Base-by-base conservation (phyloP, 2,888 invertebrate species). In the Endotricha flammealis region DNA sequence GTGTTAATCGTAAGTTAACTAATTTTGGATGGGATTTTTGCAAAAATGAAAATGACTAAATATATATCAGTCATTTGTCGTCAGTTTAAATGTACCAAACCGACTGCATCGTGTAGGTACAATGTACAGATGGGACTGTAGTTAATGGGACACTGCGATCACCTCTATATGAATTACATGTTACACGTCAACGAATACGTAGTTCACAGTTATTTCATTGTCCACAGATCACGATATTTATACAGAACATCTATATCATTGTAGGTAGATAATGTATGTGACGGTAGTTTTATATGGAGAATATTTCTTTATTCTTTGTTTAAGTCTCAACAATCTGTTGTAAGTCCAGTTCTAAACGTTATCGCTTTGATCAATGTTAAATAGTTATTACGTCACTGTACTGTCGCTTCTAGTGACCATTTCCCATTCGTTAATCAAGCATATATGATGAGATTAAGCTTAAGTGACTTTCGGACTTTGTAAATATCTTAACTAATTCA, bases 351-450 rank as follows among this genome's bases (percentile, higher is more conserved):
- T 67, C 55, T 69, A 70, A 58, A 65, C 53, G 67, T 71, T 70
- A 61, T 72, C 55, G 80, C 80, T 82, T 81, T 57, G 58, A 72
- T 73, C 60, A 69, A 74, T 77, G 74, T 79, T 74, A 54, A 68
- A 68, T 64, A 59, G 63, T 50, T 48, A 56, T 57, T 51, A 57
- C 52, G 70, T 76, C 75, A 75, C 72, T 70, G 50, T 71, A 69
- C 62, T 78, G 70, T 74, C 64, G 81, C 81, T 82, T 82, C 38
- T 76, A 78, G 72, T 72, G 78, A 79, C 73, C 63, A 54, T 56
- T 66, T 70, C 64, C 52, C 55, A 63, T 64, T 66, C 53, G 40
- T 57, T 53, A 53, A 60, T 57, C 50, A 50, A 59, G 58, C 60
- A 55, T 60, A 57, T 63, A 55, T 62, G 64, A 64, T 53, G 65